Percentiles rank a stretch among this genome's conserved stretches.
phyloP scores from a whole-genome alignment of 1,140 invertebrate species.

The Hylaeus volcanicus region DNA sequence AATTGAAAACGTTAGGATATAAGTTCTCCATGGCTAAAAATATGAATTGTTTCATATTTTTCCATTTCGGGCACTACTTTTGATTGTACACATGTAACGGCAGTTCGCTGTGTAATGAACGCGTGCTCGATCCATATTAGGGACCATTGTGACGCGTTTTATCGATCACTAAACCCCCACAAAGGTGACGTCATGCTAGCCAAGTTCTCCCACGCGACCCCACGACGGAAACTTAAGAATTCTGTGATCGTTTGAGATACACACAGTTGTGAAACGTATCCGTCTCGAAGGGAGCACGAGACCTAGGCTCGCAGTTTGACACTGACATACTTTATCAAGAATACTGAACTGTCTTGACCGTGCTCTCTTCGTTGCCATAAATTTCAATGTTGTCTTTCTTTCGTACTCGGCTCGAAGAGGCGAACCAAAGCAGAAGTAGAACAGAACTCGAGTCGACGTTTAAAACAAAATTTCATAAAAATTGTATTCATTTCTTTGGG shows the following conservation, averaged over 20 bases:
- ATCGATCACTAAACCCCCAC: slow-evolving; percentile 63
- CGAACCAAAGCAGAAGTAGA: too few relatives aligned
- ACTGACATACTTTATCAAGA: slow-evolving; percentile 68
- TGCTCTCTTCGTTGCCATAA: not conserved
- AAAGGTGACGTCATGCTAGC: slow-evolving; percentile 65
- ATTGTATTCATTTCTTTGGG: too few relatives aligned
- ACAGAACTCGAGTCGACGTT: too few relatives aligned
- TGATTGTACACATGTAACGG: not conserved
- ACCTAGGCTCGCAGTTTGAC: slow-evolving; percentile 47
- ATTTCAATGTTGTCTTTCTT: not conserved
- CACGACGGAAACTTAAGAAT: slow-evolving; percentile 35
- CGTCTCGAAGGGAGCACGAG: slow-evolving; percentile 31
- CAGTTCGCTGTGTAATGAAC: not conserved
- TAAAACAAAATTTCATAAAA: too few relatives aligned
- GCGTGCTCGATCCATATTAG: slow-evolving; percentile 61
- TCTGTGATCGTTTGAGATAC: slow-evolving; percentile 33
- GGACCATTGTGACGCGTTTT: slow-evolving; percentile 62
- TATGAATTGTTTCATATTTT: too few relatives aligned
- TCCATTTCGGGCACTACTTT: too few relatives aligned
- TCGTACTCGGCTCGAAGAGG: too few relatives aligned
- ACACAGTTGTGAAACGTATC: slow-evolving; percentile 17
- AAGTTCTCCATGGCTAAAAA: too few relatives aligned
- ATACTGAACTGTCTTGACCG: slow-evolving; percentile 34
- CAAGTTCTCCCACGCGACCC: slow-evolving; percentile 60
- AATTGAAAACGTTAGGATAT: too few relatives aligned